These are phyloP conservation scores for Ectemnius lituratus DNA, from an alignment of 2,888 invertebrate genomes.

Conservation along the genomic window DNA sequence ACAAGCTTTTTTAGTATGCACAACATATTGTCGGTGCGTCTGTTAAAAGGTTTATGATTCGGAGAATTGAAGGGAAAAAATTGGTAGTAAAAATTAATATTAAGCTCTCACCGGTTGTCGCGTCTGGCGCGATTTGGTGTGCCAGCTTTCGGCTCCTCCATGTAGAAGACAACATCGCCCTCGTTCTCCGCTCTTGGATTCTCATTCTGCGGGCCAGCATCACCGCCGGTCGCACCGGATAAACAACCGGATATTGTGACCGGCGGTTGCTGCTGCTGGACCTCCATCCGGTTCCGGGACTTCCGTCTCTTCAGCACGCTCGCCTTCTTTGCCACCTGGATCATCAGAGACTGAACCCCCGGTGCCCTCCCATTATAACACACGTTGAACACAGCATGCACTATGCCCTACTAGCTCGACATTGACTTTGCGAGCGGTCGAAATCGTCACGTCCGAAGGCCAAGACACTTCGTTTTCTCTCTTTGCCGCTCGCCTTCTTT, in stretches of 20 bases:
- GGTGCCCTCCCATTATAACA: slow-evolving; percentile 76
- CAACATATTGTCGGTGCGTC: no score
- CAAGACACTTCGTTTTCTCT: background rate
- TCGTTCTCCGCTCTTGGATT: slow-evolving; percentile 80
- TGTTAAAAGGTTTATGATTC: background rate
- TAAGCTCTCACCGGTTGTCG: slow-evolving; percentile 76
- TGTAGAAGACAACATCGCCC: slow-evolving; percentile 83
- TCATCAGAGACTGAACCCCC: slow-evolving; percentile 84
- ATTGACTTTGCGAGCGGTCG: background rate
- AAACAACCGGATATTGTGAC: slow-evolving; percentile 61
- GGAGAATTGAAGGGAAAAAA: background rate
- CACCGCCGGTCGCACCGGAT: slow-evolving; percentile 37
- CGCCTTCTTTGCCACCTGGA: slow-evolving; percentile 87
- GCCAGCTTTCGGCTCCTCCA: slow-evolving; percentile 82
- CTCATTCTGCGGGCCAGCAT: slow-evolving; percentile 54
- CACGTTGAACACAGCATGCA: slow-evolving; percentile 76
- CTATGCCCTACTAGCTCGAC: slow-evolving; percentile 64
- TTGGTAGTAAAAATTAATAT: background rate
- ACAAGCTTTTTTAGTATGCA: no score
- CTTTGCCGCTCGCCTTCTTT: background rate
- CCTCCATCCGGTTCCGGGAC: slow-evolving; percentile 84
- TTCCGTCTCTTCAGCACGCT: slow-evolving; percentile 86
- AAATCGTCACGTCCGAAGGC: background rate
- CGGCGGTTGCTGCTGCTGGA: slow-evolving; percentile 70
- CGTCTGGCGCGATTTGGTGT: slow-evolving; percentile 74